Percentiles rank a stretch among this genome's conserved stretches.
Evolutionary conservation across 2,797 vertebrate species (phyloP).

Genomic region (Perdix hodgsoniae): DNA sequence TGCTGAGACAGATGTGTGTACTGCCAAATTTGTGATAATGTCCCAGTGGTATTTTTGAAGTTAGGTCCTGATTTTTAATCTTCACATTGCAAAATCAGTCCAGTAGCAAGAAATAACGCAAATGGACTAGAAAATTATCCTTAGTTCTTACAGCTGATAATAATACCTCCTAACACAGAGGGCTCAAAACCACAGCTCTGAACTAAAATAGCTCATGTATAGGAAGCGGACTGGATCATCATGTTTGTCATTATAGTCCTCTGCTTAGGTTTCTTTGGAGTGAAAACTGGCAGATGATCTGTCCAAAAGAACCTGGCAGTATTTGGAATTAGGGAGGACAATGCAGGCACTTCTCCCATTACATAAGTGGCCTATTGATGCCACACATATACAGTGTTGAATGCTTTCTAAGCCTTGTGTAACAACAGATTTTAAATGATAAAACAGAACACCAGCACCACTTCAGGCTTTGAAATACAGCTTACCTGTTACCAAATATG

Average conservation of each 20-base stretch:
- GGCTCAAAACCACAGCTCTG: background rate
- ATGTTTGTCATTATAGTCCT: background rate
- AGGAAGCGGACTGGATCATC: too few relatives aligned
- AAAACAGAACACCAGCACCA: background rate
- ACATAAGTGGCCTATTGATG: background rate
- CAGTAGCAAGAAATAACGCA: background rate
- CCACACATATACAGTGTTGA: background rate
- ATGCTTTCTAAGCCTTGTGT: background rate
- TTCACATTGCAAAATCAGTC: background rate
- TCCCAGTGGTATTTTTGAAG: background rate
- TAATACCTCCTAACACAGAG: background rate
- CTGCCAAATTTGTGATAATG: background rate
- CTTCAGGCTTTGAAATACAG: background rate
- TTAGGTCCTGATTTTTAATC: background rate
- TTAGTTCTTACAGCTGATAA: background rate
- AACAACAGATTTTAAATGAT: background rate
- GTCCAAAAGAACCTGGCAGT: too few relatives aligned
- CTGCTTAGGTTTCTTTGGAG: too few relatives aligned
- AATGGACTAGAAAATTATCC: background rate
- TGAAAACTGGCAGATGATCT: background rate
- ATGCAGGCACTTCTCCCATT: background rate
- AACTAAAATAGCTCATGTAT: background rate
- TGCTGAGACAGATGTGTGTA: background rate
- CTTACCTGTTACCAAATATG: background rate
- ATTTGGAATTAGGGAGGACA: background rate